Conservation (phyloP, 37 sponge, comb jelly and placozoan species). For the Spongilla lacustris region DNA sequence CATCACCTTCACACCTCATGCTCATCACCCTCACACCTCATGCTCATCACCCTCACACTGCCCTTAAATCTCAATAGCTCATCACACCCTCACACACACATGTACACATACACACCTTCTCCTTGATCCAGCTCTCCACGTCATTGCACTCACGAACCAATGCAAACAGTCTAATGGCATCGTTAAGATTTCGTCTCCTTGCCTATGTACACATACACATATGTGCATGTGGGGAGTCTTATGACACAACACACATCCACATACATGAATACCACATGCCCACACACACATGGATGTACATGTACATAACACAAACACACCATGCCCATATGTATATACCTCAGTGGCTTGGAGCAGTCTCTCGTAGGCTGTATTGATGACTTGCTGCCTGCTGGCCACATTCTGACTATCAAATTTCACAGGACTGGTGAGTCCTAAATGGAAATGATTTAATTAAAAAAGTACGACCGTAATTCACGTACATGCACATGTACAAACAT, state of each 20-base stretch:
- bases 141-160: conserved; percentile 89
- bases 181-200: conserved; percentile 64
- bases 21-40: too few species aligned
- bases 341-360: conserved; percentile 59
- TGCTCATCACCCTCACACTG: too few species aligned
- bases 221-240: too few species aligned
- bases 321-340: conserved; percentile 21
- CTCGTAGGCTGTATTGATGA: conserved; percentile 64
- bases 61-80: too few species aligned
- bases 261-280: conserved; percentile 27
- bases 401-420: conserved; percentile 43
- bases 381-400: conserved; percentile 82
- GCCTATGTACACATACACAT: conserved; percentile 13
- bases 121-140: conserved; percentile 85
- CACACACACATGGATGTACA: too few species aligned
- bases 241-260: not conserved
- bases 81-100: not conserved
- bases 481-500: too few species aligned
- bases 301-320: not conserved
- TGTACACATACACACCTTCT: conserved; percentile 48
- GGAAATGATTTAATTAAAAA: not conserved
- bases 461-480: too few species aligned
- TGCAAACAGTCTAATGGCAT: conserved; percentile 75
- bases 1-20: too few species aligned
- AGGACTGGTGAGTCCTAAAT: not conserved